These are phyloP conservation scores for Abrostola triplasia DNA, from an alignment of 2,888 invertebrate genomes.

Conservation along the genomic window DNA sequence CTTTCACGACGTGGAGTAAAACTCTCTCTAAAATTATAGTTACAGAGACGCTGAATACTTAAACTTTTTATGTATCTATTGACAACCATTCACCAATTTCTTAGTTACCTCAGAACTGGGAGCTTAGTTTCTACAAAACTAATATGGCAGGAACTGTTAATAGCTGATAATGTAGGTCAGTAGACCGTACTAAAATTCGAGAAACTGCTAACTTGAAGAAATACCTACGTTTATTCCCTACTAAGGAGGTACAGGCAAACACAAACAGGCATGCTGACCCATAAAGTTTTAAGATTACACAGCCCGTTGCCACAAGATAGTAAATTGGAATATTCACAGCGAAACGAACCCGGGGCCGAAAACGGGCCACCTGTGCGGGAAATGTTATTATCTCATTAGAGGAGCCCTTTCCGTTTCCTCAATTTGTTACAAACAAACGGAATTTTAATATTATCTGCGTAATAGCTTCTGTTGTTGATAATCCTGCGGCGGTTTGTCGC, in stretches of 20 bases:
- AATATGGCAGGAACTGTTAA: background rate
- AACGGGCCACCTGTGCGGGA: conserved; percentile 71
- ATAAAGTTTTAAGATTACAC: conserved; percentile 59
- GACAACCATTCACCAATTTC: too few relatives aligned
- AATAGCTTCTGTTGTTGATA: conserved; percentile 65
- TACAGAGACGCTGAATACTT: background rate
- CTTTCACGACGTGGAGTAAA: conserved; percentile 15
- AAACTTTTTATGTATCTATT: too few relatives aligned
- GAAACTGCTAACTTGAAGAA: background rate
- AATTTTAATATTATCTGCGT: conserved; percentile 75
- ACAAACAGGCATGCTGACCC: conserved; percentile 54
- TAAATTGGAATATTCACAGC: conserved; percentile 59
- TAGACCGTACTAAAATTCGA: conserved; percentile 1
- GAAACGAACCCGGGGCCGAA: conserved; percentile 36
- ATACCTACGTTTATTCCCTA: conserved; percentile 15
- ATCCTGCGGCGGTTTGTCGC: conserved; percentile 66
- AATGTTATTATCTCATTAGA: conserved; percentile 83
- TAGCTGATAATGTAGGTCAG: background rate
- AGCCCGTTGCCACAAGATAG: conserved; percentile 52
- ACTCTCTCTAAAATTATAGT: background rate
- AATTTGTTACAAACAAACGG: conserved; percentile 77
- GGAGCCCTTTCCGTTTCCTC: conserved; percentile 74
- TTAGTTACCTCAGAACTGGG: too few relatives aligned
- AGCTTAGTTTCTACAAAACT: too few relatives aligned
- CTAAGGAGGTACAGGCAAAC: conserved; percentile 23